phyloP scores from a whole-genome alignment of 2,797 vertebrate species.

The Anas flavirostris region DNA sequence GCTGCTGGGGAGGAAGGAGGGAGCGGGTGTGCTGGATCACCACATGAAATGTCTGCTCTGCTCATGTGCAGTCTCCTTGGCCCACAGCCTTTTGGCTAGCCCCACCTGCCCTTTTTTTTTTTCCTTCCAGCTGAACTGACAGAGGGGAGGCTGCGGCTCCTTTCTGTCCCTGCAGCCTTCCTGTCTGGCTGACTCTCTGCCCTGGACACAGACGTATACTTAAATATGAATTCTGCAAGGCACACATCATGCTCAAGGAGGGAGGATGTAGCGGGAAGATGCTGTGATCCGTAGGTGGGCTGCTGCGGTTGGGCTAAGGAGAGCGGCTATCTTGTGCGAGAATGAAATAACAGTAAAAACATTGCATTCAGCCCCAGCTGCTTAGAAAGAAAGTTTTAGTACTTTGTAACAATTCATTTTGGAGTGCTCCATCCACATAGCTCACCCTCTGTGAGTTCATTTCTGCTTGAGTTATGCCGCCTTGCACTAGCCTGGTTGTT shows the following conservation, averaged over 20 bases:
- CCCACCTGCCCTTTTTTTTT: background rate
- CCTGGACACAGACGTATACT: slow-evolving; percentile 18
- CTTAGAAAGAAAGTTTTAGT: background rate
- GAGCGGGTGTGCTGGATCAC: background rate
- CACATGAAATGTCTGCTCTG: background rate
- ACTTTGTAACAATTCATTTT: background rate
- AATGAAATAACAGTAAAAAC: background rate
- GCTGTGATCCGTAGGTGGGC: slow-evolving; percentile 1
- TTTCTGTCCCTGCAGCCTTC: slow-evolving; percentile 37
- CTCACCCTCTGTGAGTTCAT: background rate
- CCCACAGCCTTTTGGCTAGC: background rate
- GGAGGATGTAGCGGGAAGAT: background rate
- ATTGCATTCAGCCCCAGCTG: background rate
- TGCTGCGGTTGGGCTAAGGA: background rate
- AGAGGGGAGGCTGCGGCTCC: background rate
- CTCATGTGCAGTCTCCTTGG: slow-evolving; percentile 36
- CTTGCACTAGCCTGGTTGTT: background rate
- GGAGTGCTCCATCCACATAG: background rate
- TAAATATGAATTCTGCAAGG: background rate
- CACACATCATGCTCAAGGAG: background rate
- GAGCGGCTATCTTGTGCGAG: background rate
- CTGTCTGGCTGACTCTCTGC: slow-evolving; percentile 52
- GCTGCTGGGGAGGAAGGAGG: background rate
- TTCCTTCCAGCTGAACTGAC: background rate
- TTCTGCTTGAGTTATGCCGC: background rate